Percentiles rank a stretch among this genome's conserved stretches.
Conservation (phyloP, 2,888 invertebrate genomes). For the Napeogenes sylphis region DNA sequence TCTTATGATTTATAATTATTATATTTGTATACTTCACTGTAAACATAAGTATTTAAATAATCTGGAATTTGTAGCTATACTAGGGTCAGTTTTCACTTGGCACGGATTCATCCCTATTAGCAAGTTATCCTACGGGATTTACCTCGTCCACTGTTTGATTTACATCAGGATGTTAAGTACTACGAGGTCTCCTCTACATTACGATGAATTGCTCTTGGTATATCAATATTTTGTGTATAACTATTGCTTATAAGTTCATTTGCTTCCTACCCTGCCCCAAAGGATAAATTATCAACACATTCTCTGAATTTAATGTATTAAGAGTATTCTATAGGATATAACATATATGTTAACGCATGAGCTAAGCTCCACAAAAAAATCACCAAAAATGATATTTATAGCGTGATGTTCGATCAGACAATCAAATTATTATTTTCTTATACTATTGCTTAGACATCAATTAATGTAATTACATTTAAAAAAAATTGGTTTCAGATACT, state of each 20-base stretch:
- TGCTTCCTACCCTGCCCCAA: too few relatives aligned
- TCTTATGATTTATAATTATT: too few relatives aligned
- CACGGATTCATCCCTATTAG: slow-evolving; percentile 16
- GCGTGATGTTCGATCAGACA: not conserved
- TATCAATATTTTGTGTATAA: slow-evolving; percentile 13
- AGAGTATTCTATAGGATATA: too few relatives aligned
- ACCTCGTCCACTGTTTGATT: slow-evolving; percentile 28
- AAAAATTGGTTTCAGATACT: slow-evolving; percentile 15
- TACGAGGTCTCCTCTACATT: slow-evolving; percentile 19
- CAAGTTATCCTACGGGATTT: slow-evolving; percentile 29
- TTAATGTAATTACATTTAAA: not conserved
- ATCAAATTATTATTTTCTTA: not conserved
- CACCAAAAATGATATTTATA: not conserved
- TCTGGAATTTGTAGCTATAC: not conserved
- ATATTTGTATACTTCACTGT: too few relatives aligned
- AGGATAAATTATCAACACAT: too few relatives aligned
- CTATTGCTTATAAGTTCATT: too few relatives aligned
- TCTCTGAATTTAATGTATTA: too few relatives aligned
- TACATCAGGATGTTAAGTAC: slow-evolving; percentile 19
- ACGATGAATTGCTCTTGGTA: slow-evolving; percentile 20
- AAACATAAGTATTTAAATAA: too few relatives aligned
- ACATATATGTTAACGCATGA: too few relatives aligned
- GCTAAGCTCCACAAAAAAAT: not conserved
- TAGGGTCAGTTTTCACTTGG: slow-evolving; percentile 1
- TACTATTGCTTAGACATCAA: not conserved